These are phyloP conservation scores for Passer montanus DNA, from an alignment of 2,113 vertebrate species.

Conservation along the genomic window DNA sequence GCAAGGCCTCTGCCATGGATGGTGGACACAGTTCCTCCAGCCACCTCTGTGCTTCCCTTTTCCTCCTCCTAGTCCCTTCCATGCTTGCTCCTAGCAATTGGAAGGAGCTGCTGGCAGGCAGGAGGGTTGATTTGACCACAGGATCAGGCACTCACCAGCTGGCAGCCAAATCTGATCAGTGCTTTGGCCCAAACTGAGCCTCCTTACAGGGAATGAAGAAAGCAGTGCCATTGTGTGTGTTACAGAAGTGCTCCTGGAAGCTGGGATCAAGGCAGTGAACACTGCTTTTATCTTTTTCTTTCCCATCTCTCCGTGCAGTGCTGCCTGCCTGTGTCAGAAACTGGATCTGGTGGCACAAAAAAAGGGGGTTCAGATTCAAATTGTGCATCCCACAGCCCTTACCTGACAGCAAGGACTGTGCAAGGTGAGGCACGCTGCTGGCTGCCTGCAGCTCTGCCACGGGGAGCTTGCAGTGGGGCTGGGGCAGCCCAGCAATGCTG, in stretches of 20 bases:
- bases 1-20: not conserved
- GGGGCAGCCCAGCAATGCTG: not conserved
- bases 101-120: not conserved
- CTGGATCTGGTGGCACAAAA: not conserved
- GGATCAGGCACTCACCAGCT: not conserved
- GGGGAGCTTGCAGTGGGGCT: not conserved
- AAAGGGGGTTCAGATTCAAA: not conserved
- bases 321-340: not conserved
- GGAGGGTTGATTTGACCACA: not conserved
- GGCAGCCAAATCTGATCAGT: not conserved
- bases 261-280: not conserved
- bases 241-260: not conserved
- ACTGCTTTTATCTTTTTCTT: not conserved
- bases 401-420: not conserved
- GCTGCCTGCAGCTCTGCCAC: not conserved
- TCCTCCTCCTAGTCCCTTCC: not conserved
- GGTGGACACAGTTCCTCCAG: not conserved
- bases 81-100: accelerated
- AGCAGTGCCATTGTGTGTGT: not conserved
- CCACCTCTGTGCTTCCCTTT: not conserved
- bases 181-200: not conserved
- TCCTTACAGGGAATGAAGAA: not conserved
- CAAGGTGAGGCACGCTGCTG: not conserved
- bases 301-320: not conserved
- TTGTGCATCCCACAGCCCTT: not conserved